Percentiles rank a stretch among this genome's conserved stretches.
These are phyloP conservation scores for Saccostrea cuccullata DNA, from an alignment of 1,140 invertebrate species.

Conservation along the genomic window DNA sequence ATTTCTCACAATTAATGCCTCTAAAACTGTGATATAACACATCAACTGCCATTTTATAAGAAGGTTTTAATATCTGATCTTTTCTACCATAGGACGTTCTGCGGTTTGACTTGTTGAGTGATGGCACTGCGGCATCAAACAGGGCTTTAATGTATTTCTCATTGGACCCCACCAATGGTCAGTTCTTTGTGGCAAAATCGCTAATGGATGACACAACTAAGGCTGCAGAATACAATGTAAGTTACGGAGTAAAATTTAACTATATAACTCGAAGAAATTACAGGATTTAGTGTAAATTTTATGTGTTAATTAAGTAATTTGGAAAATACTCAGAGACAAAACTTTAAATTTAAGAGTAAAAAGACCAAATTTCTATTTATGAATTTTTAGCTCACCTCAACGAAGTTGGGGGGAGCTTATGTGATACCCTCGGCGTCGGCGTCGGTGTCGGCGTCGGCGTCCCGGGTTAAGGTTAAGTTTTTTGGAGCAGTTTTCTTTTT, in stretches of 20 bases:
- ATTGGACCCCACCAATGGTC: constrained; percentile 57
- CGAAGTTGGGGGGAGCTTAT: too few species aligned
- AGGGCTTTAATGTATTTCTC: constrained; percentile 57
- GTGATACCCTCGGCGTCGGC: too few species aligned
- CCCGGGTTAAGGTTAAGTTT: too few species aligned
- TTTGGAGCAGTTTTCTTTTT: too few species aligned
- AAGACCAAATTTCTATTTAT: background rate
- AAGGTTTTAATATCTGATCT: background rate
- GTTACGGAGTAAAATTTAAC: background rate
- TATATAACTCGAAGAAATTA: too few species aligned
- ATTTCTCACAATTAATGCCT: background rate
- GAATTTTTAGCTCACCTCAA: too few species aligned
- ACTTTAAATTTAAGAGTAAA: background rate
- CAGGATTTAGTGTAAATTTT: too few species aligned
- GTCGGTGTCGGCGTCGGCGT: too few species aligned
- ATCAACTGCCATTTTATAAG: background rate
- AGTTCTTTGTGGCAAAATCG: constrained; percentile 45
- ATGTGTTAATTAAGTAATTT: too few species aligned
- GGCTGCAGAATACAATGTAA: constrained; percentile 46
- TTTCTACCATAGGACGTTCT: constrained; percentile 49
- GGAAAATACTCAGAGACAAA: background rate
- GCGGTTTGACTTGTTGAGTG: constrained; percentile 48
- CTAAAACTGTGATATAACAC: background rate
- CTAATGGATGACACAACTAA: constrained; percentile 45
- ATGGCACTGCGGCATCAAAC: constrained; percentile 30